These are phyloP conservation scores for Balaeniceps rex DNA, from an alignment of 2,113 vertebrate genomes.

Conservation along the genomic window DNA sequence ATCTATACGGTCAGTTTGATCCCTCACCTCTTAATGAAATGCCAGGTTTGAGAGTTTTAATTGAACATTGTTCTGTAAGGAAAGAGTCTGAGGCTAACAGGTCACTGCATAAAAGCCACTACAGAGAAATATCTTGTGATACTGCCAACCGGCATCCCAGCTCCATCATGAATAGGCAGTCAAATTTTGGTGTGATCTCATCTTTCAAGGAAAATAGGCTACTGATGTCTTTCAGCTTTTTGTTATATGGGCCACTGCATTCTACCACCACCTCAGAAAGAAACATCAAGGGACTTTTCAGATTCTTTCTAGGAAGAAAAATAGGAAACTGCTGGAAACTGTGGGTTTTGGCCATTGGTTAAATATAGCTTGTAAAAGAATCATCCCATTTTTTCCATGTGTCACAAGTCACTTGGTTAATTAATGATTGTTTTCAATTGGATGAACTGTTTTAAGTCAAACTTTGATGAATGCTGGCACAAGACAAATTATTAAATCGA, in stretches of 20 bases:
- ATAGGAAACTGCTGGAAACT: background rate
- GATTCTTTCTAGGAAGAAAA: conserved; percentile 2
- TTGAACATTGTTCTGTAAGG: background rate
- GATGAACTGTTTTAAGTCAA: conserved; percentile 1
- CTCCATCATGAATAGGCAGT: background rate
- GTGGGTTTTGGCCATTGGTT: background rate
- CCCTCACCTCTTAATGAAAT: background rate
- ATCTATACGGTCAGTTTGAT: background rate
- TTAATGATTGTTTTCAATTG: background rate
- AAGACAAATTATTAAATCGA: background rate
- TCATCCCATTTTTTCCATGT: background rate
- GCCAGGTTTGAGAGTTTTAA: background rate
- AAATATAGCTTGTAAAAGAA: background rate
- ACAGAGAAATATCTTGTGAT: background rate
- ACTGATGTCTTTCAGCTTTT: background rate
- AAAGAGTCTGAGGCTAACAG: background rate
- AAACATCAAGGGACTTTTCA: background rate
- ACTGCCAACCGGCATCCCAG: background rate
- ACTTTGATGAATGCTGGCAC: background rate
- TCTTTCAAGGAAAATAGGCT: background rate
- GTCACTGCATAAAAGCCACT: background rate
- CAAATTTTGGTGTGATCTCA: background rate
- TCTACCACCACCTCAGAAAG: background rate
- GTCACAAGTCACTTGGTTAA: background rate
- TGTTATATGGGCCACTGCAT: background rate